Percentiles rank a stretch among this genome's conserved stretches.
Conservation (phyloP, 2,888 invertebrate genomes). For the Ochropacha duplaris region DNA sequence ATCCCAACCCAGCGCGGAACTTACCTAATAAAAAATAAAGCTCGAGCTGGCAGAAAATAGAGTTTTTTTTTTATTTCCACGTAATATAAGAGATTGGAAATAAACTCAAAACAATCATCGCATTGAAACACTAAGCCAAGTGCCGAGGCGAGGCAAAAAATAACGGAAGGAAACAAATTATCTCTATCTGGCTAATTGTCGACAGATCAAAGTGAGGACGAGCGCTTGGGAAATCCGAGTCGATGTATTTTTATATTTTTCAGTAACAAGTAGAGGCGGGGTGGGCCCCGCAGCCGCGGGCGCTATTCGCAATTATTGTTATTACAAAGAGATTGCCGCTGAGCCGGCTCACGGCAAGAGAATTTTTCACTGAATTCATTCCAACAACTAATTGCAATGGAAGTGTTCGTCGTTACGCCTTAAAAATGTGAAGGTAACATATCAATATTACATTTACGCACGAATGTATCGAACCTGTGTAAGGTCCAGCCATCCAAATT, state of each 20-base stretch:
- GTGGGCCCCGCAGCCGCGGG: slow-evolving; percentile 51
- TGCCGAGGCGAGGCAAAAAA: slow-evolving; percentile 46
- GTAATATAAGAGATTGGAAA: slow-evolving; percentile 36
- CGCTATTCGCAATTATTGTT: slow-evolving; percentile 79
- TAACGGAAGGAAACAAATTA: slow-evolving; percentile 72
- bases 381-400: slow-evolving; percentile 55
- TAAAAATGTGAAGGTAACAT: too few relatives aligned
- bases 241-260: slow-evolving; percentile 53
- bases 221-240: slow-evolving; percentile 67
- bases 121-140: slow-evolving; percentile 66
- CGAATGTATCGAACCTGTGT: too few relatives aligned
- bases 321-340: slow-evolving; percentile 78
- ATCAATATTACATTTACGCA: too few relatives aligned
- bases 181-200: slow-evolving; percentile 76
- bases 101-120: slow-evolving; percentile 66
- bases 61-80: slow-evolving; percentile 45
- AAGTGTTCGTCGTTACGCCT: slow-evolving; percentile 6
- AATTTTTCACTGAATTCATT: slow-evolving; percentile 67
- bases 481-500: too few relatives aligned
- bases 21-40: slow-evolving; percentile 43
- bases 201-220: slow-evolving; percentile 68
- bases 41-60: slow-evolving; percentile 38
- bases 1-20: slow-evolving; percentile 31
- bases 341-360: slow-evolving; percentile 69
- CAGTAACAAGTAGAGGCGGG: slow-evolving; percentile 48